Base-by-base conservation (phyloP, 2,888 invertebrate species). In the Nymphalis c-album region DNA sequence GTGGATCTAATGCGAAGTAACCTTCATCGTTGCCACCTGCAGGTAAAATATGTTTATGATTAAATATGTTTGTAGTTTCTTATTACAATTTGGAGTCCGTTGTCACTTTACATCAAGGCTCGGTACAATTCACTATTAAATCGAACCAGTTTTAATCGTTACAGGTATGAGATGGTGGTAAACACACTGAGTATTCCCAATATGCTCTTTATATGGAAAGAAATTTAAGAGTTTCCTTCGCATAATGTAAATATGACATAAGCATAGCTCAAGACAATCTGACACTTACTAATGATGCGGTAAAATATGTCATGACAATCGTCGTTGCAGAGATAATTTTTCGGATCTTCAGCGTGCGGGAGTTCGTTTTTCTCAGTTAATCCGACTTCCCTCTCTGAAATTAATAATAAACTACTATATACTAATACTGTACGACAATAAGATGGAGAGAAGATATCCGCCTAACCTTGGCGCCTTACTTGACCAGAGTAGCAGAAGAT, bases 271-370 rank as follows among this genome's bases (percentile, higher is more conserved):
- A 40, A 40, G 13, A 40, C 6, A 48, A 17, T 17, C 5, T 63
- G 40, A 5, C 50, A 65, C 74, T 85, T 77, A 93, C 93, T 87
- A 69, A 89, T 73, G 60, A 93, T 92, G 53, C 80, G 87, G 77
- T 93, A 93, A 76, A 82, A 93, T 50, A 93, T 85, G 18, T 79
- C 72, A 67, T 83, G 79, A 64, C 89, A 88, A 67, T 92, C 87
- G 8, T 84, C 80, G 0, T 73, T 75, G 68, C 92, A 91, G 26
- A 81, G 82, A 70, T 85, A 78, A 77, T 93, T 93, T 78, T 93
- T 93, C 0, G 86, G 87, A 75, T 93, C 93, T 20, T 74, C 73
- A 0, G 93, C 93, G 0, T 55, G 73, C 0, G 85, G 87, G 55
- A 93, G 78, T 16, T 76, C 70, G 53, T 84, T 80, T 0, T 74